Percentiles rank a stretch among this genome's conserved stretches.
Evolutionary conservation across 2,888 invertebrate species (phyloP).

Genomic region (Ochropleura plecta): DNA sequence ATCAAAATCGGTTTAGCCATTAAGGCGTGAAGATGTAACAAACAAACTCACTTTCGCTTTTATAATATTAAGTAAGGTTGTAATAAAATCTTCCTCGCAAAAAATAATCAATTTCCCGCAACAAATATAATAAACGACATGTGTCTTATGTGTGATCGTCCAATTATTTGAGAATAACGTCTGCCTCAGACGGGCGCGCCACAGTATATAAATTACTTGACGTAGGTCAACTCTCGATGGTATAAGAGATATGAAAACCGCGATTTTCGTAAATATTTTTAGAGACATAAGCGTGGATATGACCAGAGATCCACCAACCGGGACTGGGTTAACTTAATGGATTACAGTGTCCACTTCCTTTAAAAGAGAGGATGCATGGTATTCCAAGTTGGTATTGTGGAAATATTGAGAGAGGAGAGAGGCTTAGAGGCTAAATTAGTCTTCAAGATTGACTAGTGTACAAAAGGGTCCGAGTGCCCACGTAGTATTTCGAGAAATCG

Average conservation of each 20-base stretch:
- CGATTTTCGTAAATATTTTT: slow-evolving; percentile 13
- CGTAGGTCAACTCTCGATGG: slow-evolving; percentile 60
- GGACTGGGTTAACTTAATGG: not conserved
- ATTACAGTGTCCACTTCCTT: not conserved
- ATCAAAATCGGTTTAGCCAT: too few relatives aligned
- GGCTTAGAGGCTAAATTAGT: not conserved
- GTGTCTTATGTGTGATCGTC: slow-evolving; percentile 66
- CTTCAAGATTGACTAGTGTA: not conserved
- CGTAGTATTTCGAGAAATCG: too few relatives aligned
- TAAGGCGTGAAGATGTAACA: too few relatives aligned
- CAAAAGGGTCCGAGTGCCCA: too few relatives aligned
- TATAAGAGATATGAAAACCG: slow-evolving; percentile 41
- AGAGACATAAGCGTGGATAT: not conserved
- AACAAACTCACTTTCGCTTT: too few relatives aligned
- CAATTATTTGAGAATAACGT: slow-evolving; percentile 74
- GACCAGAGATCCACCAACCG: not conserved
- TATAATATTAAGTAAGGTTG: too few relatives aligned
- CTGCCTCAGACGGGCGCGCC: slow-evolving; percentile 71
- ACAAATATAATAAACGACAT: slow-evolving; percentile 54
- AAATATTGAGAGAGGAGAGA: too few relatives aligned
- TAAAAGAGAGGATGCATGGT: not conserved
- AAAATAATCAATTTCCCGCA: slow-evolving; percentile 23
- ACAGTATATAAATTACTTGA: slow-evolving; percentile 78
- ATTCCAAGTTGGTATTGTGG: too few relatives aligned
- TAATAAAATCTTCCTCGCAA: not conserved